phyloP scores from a whole-genome alignment of 1,140 invertebrate genomes.

The Lasioglossum baleicum region DNA sequence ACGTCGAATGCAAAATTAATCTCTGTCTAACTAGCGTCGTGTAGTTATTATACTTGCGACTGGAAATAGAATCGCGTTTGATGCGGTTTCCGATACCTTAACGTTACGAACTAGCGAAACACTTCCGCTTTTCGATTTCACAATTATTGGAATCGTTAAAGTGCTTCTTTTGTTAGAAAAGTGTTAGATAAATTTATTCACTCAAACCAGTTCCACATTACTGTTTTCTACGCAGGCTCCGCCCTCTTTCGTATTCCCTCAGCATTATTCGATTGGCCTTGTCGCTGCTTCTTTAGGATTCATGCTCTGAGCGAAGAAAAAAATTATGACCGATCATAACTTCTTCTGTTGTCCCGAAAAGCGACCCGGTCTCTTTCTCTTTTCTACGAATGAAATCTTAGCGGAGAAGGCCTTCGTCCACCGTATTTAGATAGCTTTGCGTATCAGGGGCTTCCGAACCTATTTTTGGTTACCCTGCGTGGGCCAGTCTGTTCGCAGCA shows the following conservation, averaged over 20 bases:
- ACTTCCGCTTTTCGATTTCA: no score
- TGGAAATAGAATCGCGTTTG: no score
- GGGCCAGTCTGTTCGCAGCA: not conserved
- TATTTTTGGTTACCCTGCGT: not conserved
- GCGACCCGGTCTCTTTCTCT: not conserved
- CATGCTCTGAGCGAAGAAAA: conserved; percentile 16
- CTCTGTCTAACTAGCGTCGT: no score
- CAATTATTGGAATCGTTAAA: no score
- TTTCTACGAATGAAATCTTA: not conserved
- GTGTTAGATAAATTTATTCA: no score
- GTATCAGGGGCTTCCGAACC: not conserved
- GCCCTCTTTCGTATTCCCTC: conserved; percentile 44
- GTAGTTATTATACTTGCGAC: no score
- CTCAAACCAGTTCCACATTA: conserved; percentile 39
- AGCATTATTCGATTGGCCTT: conserved; percentile 34
- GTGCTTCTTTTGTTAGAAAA: not conserved
- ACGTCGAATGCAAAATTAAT: no score
- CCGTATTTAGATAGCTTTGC: not conserved
- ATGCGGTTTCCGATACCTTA: no score
- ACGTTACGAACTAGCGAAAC: no score
- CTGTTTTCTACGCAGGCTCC: conserved; percentile 7
- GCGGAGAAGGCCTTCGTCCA: not conserved
- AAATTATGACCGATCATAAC: conserved; percentile 23
- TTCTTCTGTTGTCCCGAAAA: not conserved
- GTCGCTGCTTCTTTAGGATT: conserved; percentile 19